These are phyloP conservation scores for Drosophila varians DNA, from an alignment of 1,140 invertebrate genomes.

Conservation along the genomic window DNA sequence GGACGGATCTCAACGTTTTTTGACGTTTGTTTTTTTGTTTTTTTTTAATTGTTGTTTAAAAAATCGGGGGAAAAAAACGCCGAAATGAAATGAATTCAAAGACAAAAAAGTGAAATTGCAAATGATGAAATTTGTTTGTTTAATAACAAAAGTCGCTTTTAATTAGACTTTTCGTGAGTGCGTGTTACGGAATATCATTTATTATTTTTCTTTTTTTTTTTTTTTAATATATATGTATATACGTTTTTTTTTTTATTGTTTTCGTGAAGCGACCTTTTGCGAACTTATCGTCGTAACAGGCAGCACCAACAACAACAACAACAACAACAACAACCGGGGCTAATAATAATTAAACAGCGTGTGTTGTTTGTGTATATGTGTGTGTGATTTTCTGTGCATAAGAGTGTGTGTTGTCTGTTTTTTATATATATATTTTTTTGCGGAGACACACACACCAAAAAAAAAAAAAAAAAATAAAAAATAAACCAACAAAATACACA, in stretches of 20 bases:
- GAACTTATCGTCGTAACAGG: constrained; percentile 69
- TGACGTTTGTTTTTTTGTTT: constrained; percentile 36
- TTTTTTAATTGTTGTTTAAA: constrained; percentile 15
- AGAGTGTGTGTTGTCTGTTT: constrained; percentile 36
- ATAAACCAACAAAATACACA: neutral
- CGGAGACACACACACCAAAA: constrained; percentile 13
- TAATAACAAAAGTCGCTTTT: constrained; percentile 24
- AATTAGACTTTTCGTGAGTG: constrained; percentile 7
- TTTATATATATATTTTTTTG: neutral
- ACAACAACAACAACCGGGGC: constrained; percentile 36
- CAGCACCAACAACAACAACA: constrained; percentile 19
- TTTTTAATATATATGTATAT: constrained; percentile 12
- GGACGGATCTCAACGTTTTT: constrained; percentile 53
- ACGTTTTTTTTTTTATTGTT: constrained; percentile 35
- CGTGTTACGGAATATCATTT: constrained; percentile 1
- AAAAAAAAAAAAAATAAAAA: neutral
- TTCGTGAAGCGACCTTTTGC: constrained; percentile 62
- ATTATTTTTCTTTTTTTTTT: too few species aligned
- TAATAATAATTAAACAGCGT: constrained; percentile 74
- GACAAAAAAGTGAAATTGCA: constrained; percentile 8
- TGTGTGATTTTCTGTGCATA: constrained; percentile 20
- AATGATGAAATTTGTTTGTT: neutral
- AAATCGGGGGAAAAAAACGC: neutral
- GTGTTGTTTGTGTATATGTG: constrained; percentile 33
- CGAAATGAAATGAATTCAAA: neutral